A percentile compares a stretch with the other conserved stretches of the same genome.
These are phyloP conservation scores for Hyperoplus immaculatus DNA, from an alignment of 2,797 vertebrate species.

Conservation along the genomic window DNA sequence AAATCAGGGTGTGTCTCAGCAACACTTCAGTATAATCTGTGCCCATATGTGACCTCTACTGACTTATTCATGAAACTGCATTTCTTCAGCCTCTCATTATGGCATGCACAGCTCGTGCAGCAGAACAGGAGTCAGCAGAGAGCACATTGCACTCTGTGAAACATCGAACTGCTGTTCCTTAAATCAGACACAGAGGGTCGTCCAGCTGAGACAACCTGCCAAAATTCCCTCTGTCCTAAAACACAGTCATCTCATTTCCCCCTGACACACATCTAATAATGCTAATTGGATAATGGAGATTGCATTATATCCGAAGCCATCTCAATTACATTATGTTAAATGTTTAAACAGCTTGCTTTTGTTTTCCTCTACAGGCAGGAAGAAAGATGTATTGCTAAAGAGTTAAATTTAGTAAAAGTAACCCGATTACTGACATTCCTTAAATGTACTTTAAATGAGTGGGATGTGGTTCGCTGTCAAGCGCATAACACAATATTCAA, in stretches of 20 bases:
- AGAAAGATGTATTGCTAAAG: constrained; percentile 13
- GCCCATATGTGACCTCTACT: constrained; percentile 73
- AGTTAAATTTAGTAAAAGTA: constrained; percentile 26
- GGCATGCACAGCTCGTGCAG: background rate
- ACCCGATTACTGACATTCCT: background rate
- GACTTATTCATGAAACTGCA: constrained; percentile 70
- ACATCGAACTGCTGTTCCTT: constrained; percentile 23
- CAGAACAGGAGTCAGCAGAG: constrained; percentile 43
- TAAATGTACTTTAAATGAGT: constrained; percentile 12
- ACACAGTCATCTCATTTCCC: constrained; percentile 48
- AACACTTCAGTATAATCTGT: constrained; percentile 28
- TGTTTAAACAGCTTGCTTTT: constrained; percentile 23
- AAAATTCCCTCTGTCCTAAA: constrained; percentile 10
- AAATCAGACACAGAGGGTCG: constrained; percentile 25
- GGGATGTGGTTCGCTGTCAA: background rate
- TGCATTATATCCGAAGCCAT: constrained; percentile 23
- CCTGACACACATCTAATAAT: constrained; percentile 2
- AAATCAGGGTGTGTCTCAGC: constrained; percentile 70
- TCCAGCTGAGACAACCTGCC: constrained; percentile 29
- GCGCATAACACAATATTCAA: background rate
- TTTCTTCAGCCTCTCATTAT: background rate
- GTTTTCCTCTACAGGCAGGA: constrained; percentile 5
- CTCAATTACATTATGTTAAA: constrained; percentile 24
- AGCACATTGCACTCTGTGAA: constrained; percentile 15
- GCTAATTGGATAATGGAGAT: constrained; percentile 17